phyloP scores from a whole-genome alignment of 2,888 invertebrate species.

The Criorhina ranunculi region DNA sequence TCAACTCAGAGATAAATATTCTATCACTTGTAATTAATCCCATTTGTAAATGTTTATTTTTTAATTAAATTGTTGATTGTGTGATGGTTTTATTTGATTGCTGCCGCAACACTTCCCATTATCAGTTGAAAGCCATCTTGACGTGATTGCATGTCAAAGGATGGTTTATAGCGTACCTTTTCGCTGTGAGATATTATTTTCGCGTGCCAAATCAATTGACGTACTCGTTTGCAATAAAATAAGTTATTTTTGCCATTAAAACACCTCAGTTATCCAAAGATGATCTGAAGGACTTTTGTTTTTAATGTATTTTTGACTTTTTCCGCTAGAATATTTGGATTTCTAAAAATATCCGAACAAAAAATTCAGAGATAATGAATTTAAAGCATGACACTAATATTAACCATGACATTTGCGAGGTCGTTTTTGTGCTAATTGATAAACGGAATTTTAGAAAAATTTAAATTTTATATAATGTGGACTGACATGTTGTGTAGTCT shows the following conservation, averaged over 20 bases:
- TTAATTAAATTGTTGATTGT: neutral
- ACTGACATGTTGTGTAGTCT: neutral
- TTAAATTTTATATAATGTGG: neutral
- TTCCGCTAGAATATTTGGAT: neutral
- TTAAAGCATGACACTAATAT: conserved; percentile 1
- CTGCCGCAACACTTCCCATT: conserved; percentile 2
- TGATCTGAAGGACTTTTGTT: neutral
- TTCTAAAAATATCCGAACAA: neutral
- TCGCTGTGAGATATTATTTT: neutral
- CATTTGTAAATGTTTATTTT: conserved; percentile 22
- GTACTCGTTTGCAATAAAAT: conserved; percentile 1
- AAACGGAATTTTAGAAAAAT: neutral
- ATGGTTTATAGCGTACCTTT: conserved; percentile 20
- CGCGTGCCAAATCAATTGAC: conserved; percentile 36
- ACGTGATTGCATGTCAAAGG: conserved; percentile 33
- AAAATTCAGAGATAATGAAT: conserved; percentile 3
- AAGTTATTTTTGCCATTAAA: neutral
- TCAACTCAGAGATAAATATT: conserved; percentile 11
- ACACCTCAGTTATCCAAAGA: neutral
- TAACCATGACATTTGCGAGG: conserved; percentile 1
- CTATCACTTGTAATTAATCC: conserved; percentile 11
- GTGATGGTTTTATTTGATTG: conserved; percentile 2
- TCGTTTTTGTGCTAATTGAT: conserved; percentile 6
- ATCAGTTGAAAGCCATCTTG: conserved; percentile 19
- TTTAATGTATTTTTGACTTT: neutral